Evolutionary conservation across 2,113 vertebrate species (phyloP), one percentile per base, ranked within the genome.

Genomic region (Lamprologus ornatipinnis): DNA sequence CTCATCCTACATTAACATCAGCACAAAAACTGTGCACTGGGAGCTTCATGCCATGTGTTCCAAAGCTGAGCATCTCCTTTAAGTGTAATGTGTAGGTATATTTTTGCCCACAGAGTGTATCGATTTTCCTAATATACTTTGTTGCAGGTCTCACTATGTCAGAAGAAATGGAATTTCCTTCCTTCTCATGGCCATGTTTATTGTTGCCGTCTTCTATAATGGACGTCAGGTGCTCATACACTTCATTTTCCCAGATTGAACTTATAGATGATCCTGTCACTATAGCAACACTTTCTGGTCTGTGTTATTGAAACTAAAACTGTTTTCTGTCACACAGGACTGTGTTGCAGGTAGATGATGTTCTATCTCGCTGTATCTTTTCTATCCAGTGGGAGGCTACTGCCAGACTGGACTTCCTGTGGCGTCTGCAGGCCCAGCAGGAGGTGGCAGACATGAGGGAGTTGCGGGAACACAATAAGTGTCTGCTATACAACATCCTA

Each of bases 361-460:
- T 23, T 54, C 31, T 35, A 28, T 45, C 60, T 42, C 53, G 19
- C 54, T 70, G 9, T n/a, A 14, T 45, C 15, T 49, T 75, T 63
- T 68, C n/a, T 85, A 14, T 87, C 12, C 88, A 99, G 98, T 97
- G 99, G 94, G 98, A 99, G 91, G 98, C 99, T 55, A 99, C 98
- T 2, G 97, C 98, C 83, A 97, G 98, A 42, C 95, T 99, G 87
- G 98, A 99, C 96, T 99, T 99, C 94, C 96, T 99, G 68, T 99
- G 98, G 98, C 97, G 98, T 26, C 97, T 99, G 21, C 98, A 99
- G 93, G 98, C 98, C 89, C 98, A 98, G 90, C 97, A 98, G 95
- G 98, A 99, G 96, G 98, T 99, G 94, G 97, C 98, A 5, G 98
- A 99, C 95, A 99, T 99, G 98, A 97, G 97, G 91, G 98, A 98